Conservation (phyloP, 37 sponge, comb jelly and placozoan genomes). For the Oopsacas minuta region DNA sequence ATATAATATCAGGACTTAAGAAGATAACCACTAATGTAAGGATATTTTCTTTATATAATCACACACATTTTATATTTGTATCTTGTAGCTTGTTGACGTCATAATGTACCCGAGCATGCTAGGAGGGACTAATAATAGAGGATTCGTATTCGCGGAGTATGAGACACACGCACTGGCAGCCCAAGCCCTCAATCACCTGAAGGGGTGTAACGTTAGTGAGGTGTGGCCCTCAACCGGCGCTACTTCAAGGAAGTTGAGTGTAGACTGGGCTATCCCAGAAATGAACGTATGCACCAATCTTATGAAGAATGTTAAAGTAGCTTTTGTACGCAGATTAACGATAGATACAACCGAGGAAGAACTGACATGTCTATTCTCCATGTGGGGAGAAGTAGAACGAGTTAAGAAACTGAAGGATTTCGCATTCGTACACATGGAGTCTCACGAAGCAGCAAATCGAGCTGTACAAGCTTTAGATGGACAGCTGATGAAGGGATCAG, state of each 20-base stretch:
- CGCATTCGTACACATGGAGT: conserved; percentile 21
- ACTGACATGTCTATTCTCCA: conserved; percentile 18
- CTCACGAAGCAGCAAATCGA: background rate
- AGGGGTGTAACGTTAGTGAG: background rate
- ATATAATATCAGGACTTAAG: background rate
- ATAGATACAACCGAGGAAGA: background rate
- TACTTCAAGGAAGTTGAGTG: background rate
- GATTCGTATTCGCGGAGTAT: conserved; percentile 22
- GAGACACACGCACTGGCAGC: conserved; percentile 22
- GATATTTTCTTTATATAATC: background rate
- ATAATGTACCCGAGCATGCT: conserved; percentile 17
- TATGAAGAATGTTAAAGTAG: background rate
- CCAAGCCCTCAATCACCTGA: conserved; percentile 5
- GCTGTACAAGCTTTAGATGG: background rate
- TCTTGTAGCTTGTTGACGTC: background rate
- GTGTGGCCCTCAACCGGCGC: background rate
- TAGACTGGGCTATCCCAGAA: conserved; percentile 6
- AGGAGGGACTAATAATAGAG: conserved; percentile 15
- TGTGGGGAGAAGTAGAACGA: conserved; percentile 21
- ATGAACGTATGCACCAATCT: background rate
- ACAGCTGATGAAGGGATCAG: conserved; percentile 16
- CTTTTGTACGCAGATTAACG: background rate
- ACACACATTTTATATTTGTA: background rate
- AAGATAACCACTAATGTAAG: conserved; percentile 3
- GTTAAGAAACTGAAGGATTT: conserved; percentile 23